Evolutionary conservation across 1,140 invertebrate species (phyloP).

Genomic region (Chelonus insularis): DNA sequence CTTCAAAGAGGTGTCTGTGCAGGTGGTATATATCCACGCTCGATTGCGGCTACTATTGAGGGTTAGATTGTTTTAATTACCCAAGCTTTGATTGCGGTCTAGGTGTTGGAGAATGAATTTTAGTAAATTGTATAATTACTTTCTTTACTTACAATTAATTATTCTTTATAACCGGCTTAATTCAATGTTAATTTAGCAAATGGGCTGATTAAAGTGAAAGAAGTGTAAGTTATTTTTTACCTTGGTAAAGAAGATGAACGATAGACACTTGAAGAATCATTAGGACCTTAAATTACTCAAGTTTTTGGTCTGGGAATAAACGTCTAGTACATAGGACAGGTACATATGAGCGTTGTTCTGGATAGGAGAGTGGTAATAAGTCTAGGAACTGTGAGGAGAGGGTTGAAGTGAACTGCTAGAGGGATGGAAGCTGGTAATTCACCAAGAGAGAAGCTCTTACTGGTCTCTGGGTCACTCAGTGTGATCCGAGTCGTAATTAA

Average conservation of each 20-base stretch:
- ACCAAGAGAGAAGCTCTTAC: constrained; percentile 6
- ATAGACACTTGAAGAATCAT: not conserved
- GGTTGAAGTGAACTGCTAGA: constrained; percentile 1
- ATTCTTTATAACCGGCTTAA: not conserved
- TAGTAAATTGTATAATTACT: not conserved
- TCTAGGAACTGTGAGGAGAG: not conserved
- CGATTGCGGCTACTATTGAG: constrained; percentile 27
- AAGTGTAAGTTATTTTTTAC: not conserved
- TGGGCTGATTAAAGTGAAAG: not conserved
- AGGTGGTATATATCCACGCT: constrained; percentile 22
- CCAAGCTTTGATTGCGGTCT: constrained; percentile 31
- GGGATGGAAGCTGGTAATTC: constrained; percentile 14
- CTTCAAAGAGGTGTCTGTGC: constrained; percentile 22
- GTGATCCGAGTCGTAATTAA: constrained; percentile 31
- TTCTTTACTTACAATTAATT: not conserved
- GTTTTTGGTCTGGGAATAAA: not conserved
- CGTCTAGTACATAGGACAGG: not conserved
- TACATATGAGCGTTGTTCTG: constrained; percentile 6
- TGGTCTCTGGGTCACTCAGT: constrained; percentile 22
- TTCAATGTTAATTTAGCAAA: no score
- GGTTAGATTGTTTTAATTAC: constrained; percentile 32
- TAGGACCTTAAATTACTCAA: not conserved
- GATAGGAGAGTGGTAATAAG: constrained; percentile 18
- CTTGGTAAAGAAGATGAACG: not conserved
- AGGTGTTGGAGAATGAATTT: not conserved